phyloP scores from a whole-genome alignment of 2,888 invertebrate species.

The Pteria penguin region DNA sequence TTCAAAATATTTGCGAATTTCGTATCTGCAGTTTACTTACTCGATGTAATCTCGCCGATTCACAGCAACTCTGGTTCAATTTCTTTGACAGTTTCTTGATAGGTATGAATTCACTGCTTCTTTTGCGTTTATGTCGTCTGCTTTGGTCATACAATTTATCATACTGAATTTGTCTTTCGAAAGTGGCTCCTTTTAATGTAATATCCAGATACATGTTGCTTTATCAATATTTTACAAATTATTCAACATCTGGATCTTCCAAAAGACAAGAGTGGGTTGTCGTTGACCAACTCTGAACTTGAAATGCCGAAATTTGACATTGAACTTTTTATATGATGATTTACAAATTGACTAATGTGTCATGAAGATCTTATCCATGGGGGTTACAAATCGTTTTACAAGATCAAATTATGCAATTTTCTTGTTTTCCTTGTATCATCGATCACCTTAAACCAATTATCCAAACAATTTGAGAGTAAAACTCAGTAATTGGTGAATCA shows the following conservation, averaged over 20 bases:
- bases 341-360: background rate
- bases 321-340: background rate
- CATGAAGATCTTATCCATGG: background rate
- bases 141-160: conserved; percentile 21
- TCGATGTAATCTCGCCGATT: conserved; percentile 7
- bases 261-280: no score
- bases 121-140: background rate
- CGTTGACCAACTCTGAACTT: no score
- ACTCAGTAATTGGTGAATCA: background rate
- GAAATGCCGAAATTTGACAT: no score
- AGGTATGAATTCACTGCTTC: conserved; percentile 7
- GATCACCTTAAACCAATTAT: background rate
- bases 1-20: no score
- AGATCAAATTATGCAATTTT: background rate
- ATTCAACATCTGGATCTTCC: no score
- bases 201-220: conserved; percentile 39
- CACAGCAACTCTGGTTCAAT: background rate
- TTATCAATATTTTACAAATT: no score
- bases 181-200: conserved; percentile 28
- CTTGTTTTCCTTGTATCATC: background rate
- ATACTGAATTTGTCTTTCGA: conserved; percentile 38
- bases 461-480: background rate
- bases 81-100: conserved; percentile 20
- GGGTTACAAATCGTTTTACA: background rate
- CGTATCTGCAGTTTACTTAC: no score